Conservation (phyloP, 1,140 invertebrate genomes). For the Acromyrmex charruanus region DNA sequence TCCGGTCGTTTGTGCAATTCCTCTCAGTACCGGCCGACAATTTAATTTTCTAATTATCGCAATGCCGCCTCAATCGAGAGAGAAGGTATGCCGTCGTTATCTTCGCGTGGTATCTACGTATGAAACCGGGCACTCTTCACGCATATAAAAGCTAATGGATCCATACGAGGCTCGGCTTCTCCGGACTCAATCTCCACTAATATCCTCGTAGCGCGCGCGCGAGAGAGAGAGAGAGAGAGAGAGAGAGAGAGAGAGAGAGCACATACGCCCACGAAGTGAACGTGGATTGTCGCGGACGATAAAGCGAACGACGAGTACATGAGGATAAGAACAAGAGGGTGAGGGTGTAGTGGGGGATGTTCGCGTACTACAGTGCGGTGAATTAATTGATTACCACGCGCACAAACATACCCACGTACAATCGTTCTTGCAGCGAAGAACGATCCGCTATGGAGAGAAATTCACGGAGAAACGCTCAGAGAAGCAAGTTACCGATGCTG, state of each 20-base stretch:
- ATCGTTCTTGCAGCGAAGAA: slow-evolving; percentile 66
- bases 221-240: slow-evolving; percentile 33
- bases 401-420: slow-evolving; percentile 66
- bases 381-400: slow-evolving; percentile 77
- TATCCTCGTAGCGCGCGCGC: slow-evolving; percentile 73
- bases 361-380: slow-evolving; percentile 73
- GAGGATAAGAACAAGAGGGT: slow-evolving; percentile 34
- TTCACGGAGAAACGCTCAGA: not conserved
- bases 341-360: slow-evolving; percentile 40
- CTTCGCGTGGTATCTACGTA: slow-evolving; percentile 82
- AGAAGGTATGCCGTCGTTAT: slow-evolving; percentile 78
- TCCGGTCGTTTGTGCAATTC: slow-evolving; percentile 24
- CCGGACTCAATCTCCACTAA: slow-evolving; percentile 83
- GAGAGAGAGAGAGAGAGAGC: slow-evolving; percentile 6
- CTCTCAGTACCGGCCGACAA: slow-evolving; percentile 78
- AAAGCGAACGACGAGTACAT: slow-evolving; percentile 22
- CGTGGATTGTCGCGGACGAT: slow-evolving; percentile 43
- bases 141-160: slow-evolving; percentile 85
- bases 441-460: slow-evolving; percentile 10
- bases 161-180: slow-evolving; percentile 74
- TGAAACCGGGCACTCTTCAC: slow-evolving; percentile 73
- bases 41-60: slow-evolving; percentile 87
- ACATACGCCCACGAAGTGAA: slow-evolving; percentile 45
- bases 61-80: slow-evolving; percentile 79
- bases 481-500: not conserved